Conservation (phyloP, 1,140 invertebrate species). For the Chrysomallon squamiferum region DNA sequence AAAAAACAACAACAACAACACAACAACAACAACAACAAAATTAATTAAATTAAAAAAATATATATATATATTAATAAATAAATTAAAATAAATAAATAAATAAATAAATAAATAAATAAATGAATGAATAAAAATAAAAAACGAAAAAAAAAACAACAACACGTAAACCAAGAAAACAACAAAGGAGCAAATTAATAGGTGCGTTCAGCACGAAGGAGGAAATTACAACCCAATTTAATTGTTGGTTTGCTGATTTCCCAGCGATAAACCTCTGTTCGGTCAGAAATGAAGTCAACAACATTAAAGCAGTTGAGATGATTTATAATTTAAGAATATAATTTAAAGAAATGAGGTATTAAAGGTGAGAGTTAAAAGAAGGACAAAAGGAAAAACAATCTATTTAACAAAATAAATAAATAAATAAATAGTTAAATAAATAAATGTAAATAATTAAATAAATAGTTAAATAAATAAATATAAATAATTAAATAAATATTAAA, state of each 20-base stretch:
- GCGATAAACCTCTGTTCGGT: neutral
- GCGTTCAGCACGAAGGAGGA: neutral
- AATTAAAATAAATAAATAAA: neutral
- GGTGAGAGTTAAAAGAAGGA: too few species aligned
- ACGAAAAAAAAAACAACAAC: neutral
- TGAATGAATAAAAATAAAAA: neutral
- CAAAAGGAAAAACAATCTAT: too few species aligned
- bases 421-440: too few species aligned
- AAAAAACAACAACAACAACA: neutral
- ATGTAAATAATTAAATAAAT: too few species aligned
- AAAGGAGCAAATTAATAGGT: too few species aligned
- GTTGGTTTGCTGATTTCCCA: neutral
- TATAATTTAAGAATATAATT: neutral
- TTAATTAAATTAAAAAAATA: neutral
- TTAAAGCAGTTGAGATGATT: neutral
- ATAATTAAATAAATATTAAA: too few species aligned
- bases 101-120: neutral
- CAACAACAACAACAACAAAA: neutral
- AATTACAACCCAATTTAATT: neutral
- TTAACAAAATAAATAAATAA: too few species aligned
- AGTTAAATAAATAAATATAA: too few species aligned
- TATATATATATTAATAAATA: neutral
- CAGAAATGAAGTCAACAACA: too few species aligned
- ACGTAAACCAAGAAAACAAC: neutral
- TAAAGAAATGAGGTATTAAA: too few species aligned